Evolutionary conservation across 2,113 vertebrate genomes (phyloP).

Genomic region (Brachionichthys hirsutus): DNA sequence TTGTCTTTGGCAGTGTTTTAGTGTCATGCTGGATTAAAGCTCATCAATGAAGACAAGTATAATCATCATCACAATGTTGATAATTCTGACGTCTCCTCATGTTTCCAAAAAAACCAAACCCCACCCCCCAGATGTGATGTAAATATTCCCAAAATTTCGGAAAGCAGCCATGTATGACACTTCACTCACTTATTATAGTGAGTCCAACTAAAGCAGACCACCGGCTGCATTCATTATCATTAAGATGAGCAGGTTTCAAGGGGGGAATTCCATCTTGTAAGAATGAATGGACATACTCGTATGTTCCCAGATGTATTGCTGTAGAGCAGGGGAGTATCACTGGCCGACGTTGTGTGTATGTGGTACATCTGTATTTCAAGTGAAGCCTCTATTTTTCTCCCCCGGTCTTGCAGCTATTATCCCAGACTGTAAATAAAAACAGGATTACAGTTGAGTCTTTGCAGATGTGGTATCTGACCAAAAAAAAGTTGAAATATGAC

Average conservation of each 20-base stretch:
- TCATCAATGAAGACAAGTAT: too few species aligned
- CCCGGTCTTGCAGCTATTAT: constrained; percentile 16
- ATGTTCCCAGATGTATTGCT: constrained; percentile 29
- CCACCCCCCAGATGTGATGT: constrained; percentile 32
- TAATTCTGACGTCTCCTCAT: too few species aligned
- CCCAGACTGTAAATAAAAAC: constrained; percentile 14
- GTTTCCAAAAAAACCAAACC: too few species aligned
- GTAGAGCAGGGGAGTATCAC: constrained; percentile 13
- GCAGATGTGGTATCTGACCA: constrained; percentile 6
- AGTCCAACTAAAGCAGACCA: constrained; percentile 26
- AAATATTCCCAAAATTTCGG: constrained; percentile 7
- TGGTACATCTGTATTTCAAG: constrained; percentile 16
- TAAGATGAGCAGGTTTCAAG: constrained; percentile 14
- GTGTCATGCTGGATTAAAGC: too few species aligned
- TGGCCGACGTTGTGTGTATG: constrained; percentile 10
- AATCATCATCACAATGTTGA: too few species aligned
- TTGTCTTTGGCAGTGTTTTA: too few species aligned
- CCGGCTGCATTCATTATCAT: constrained; percentile 32
- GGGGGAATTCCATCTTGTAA: constrained; percentile 39
- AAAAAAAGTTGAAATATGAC: constrained; percentile 4
- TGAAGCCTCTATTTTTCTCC: constrained; percentile 6
- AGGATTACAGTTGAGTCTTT: constrained; percentile 1
- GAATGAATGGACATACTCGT: constrained; percentile 27
- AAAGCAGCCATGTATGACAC: constrained; percentile 21
- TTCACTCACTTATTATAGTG: constrained; percentile 19